phyloP scores from a whole-genome alignment of 2,888 invertebrate genomes.

The Xiphydria camelus region DNA sequence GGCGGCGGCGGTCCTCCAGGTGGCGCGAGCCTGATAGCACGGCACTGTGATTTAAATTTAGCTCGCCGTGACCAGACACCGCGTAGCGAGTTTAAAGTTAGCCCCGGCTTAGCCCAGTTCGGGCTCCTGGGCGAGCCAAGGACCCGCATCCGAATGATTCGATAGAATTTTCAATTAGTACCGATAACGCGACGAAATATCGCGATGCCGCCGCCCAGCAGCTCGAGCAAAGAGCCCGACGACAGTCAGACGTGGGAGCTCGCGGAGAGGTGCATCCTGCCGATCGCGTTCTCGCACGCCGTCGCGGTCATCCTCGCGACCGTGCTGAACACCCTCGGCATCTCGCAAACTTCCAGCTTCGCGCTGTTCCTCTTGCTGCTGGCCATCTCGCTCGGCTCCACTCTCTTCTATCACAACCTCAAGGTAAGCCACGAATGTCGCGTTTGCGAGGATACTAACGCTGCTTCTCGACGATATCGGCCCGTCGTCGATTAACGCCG shows the following conservation, averaged over 20 bases:
- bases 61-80: slow-evolving; percentile 48
- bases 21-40: slow-evolving; percentile 42
- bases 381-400: slow-evolving; percentile 72
- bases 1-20: too few species aligned
- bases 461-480: too few species aligned
- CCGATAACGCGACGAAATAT: slow-evolving; percentile 20
- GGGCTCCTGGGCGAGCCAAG: slow-evolving; percentile 28
- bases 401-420: slow-evolving; percentile 82
- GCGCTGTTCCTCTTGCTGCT: slow-evolving; percentile 77
- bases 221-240: slow-evolving; percentile 47
- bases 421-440: slow-evolving; percentile 66
- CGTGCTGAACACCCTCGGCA: slow-evolving; percentile 70
- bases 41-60: slow-evolving; percentile 52
- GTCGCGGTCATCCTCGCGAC: slow-evolving; percentile 76
- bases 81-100: slow-evolving; percentile 55
- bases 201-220: slow-evolving; percentile 43
- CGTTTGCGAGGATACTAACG: background rate
- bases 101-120: slow-evolving; percentile 49
- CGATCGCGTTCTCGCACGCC: slow-evolving; percentile 79
- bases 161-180: slow-evolving; percentile 32
- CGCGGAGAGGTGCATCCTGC: slow-evolving; percentile 73
- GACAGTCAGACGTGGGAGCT: slow-evolving; percentile 64
- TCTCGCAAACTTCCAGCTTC: slow-evolving; percentile 77
- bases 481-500: too few species aligned
- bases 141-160: slow-evolving; percentile 24